Percentiles rank a stretch among this genome's conserved stretches.
Evolutionary conservation across 2,888 invertebrate genomes (phyloP).

Genomic region (Frankliniella fusca): DNA sequence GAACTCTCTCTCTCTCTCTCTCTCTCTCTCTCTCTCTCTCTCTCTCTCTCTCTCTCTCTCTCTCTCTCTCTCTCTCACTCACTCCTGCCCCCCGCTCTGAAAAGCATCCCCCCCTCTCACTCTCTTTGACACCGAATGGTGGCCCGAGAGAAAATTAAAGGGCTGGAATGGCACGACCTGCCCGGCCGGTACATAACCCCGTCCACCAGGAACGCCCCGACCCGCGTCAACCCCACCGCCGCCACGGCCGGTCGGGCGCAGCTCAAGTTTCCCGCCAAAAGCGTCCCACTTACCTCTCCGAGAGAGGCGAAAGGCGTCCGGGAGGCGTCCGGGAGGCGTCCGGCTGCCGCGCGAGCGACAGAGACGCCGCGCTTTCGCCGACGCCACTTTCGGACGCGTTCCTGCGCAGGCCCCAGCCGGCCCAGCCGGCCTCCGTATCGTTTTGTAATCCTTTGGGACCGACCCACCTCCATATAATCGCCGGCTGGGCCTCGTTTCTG

Average conservation of each 20-base stretch:
- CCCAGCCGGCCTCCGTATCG: neutral
- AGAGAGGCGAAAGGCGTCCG: neutral
- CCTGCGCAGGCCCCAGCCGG: neutral
- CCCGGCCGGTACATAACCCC: neutral
- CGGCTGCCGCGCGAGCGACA: neutral
- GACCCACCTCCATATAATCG: too few species aligned
- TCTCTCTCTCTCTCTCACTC: too few species aligned
- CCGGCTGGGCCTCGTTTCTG: neutral
- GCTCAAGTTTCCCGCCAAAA: slow-evolving; percentile 13
- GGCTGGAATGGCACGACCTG: neutral
- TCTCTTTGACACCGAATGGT: too few species aligned
- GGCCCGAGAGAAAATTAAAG: neutral
- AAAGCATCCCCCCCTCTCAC: too few species aligned
- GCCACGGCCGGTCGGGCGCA: neutral
- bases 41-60: too few species aligned
- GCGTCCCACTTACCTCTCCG: slow-evolving; percentile 3
- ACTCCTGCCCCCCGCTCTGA: too few species aligned
- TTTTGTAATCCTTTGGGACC: too few species aligned
- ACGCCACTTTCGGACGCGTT: too few species aligned
- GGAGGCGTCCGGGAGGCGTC: neutral
- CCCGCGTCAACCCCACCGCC: neutral
- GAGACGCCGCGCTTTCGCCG: neutral
- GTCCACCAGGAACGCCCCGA: neutral
- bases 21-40: too few species aligned
- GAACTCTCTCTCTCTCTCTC: too few species aligned